Base-by-base conservation (phyloP, 2,888 invertebrate species). In the Dastarcus helophoroides region DNA sequence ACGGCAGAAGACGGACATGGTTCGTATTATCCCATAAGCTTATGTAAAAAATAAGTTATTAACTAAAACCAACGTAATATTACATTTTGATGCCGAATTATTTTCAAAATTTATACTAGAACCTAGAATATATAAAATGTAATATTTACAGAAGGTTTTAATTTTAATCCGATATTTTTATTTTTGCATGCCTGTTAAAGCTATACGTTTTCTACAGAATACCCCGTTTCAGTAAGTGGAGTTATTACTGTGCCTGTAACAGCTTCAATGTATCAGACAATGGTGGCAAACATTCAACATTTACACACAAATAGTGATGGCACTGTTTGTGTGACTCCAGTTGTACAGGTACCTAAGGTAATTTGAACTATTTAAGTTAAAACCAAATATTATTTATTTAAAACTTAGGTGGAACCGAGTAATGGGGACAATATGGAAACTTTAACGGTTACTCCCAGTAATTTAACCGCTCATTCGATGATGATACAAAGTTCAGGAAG, bases 161-260 rank as follows among this genome's bases (percentile, higher is more conserved):
- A 17, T 17, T 17, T 6, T 17, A 6, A 7, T 23, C 10, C 10
- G 6, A 23, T 23, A 23, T 23, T 23, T 8, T 7, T 23, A 5
- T 17, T 6, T 3, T 14, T 33, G 32, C 32, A 33, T 33, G 28
- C 10, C 14, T 28, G 24, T n/a, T n/a, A 28, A 22, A 16, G 14
- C 14, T 9, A 14, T 33, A 26, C 4, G 6, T 33, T 35, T 22
- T 31, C 27, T 31, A 31, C 31, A 35, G 35, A 35, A 35, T 35
- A 35, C 27, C 35, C 35, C 31, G 35, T 86, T 48, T 79, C 83
- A 45, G 88, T 88, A 50, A 82, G 88, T 51, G 91, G 91, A 37
- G 90, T 94, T 67, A 90, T 94, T 58, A 90, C 93, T 32, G 86
- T 94, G 49, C 94, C 94, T 32, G 89, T 94, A 39, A 84, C 88